These are phyloP conservation scores for Furcula furcula DNA, from an alignment of 2,888 invertebrate species.

Conservation along the genomic window DNA sequence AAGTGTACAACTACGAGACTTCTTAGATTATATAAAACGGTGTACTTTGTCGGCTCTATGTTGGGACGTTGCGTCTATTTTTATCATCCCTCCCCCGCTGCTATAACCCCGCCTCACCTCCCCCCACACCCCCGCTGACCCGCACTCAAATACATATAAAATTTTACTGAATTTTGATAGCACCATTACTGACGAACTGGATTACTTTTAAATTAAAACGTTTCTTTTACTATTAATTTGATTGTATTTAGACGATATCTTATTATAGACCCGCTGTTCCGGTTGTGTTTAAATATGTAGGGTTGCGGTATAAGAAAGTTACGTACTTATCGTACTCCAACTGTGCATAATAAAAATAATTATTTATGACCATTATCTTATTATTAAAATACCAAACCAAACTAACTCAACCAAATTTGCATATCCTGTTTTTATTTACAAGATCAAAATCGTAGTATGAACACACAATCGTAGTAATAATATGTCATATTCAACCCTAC, in stretches of 20 bases:
- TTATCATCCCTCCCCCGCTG: background rate
- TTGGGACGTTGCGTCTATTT: background rate
- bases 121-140: constrained; percentile 1
- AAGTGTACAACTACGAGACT: no score
- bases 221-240: constrained; percentile 11
- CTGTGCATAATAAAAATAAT: background rate
- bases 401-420: background rate
- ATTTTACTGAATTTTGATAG: constrained; percentile 20
- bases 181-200: constrained; percentile 2
- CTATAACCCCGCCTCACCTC: background rate
- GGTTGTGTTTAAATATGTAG: background rate
- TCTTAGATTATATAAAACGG: background rate
- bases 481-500: no score
- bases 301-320: background rate
- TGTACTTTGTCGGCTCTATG: background rate
- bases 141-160: constrained; percentile 24
- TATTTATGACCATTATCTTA: background rate
- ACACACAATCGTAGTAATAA: no score
- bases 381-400: background rate
- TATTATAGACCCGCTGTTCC: background rate
- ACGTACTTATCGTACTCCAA: no score
- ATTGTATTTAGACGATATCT: background rate
- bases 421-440: background rate
- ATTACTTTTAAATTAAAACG: constrained; percentile 15
- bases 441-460: background rate